A percentile compares a stretch with the other conserved stretches of the same genome.
Conservation (phyloP, 2,113 vertebrate genomes). For the Typhlomys cinereus region DNA sequence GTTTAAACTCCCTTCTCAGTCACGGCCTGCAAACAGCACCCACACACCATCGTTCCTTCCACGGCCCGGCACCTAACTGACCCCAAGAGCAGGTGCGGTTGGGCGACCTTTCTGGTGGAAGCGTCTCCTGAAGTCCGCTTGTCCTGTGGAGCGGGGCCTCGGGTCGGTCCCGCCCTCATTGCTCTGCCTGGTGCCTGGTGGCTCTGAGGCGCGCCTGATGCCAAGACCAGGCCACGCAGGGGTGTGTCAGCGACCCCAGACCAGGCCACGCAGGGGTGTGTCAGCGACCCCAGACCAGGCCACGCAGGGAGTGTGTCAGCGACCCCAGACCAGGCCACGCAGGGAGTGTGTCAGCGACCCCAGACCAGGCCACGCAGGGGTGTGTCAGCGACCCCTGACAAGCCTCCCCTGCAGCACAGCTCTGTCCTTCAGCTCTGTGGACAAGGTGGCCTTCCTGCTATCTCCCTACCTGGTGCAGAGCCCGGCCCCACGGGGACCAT, state of each 20-base stretch:
- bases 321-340: no score
- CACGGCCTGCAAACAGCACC: neutral
- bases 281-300: neutral
- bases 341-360: no score
- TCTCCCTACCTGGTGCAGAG: neutral
- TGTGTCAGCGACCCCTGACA: no score
- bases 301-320: no score
- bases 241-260: no score
- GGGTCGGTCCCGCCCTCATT: neutral
- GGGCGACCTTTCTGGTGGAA: neutral
- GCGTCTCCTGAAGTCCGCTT: neutral
- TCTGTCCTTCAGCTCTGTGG: neutral
- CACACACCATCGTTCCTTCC: neutral
- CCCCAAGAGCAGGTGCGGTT: neutral
- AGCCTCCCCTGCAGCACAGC: neutral
- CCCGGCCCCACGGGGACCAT: neutral
- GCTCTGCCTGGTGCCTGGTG: neutral
- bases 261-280: no score
- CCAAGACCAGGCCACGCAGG: neutral
- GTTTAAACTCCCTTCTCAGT: neutral
- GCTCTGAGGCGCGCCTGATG: neutral
- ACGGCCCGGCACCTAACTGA: fast-evolving
- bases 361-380: no score
- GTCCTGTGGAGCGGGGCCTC: neutral
- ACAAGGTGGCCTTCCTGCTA: neutral